These are phyloP conservation scores for Luperina testacea DNA, from an alignment of 2,888 invertebrate species.

Conservation along the genomic window DNA sequence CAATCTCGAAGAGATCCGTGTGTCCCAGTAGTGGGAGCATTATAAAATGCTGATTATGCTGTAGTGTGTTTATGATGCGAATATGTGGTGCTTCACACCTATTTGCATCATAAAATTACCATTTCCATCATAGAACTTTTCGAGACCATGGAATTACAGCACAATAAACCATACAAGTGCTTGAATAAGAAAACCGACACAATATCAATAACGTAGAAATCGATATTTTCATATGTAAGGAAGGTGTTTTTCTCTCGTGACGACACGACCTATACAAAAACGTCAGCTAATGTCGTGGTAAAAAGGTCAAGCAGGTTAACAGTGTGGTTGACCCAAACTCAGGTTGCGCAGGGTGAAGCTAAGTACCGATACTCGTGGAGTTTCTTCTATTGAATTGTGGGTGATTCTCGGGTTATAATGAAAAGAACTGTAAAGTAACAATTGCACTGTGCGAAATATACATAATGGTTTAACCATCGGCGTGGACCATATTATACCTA, in stretches of 20 bases:
- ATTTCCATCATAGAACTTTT: slow-evolving; percentile 27
- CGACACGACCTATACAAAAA: not conserved
- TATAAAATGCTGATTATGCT: too few species aligned
- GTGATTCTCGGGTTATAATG: not conserved
- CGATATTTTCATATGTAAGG: not conserved
- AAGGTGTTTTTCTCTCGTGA: not conserved
- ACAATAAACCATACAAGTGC: not conserved
- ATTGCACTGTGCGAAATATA: not conserved
- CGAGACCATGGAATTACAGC: slow-evolving; percentile 4
- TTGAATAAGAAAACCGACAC: not conserved
- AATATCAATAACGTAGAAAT: not conserved
- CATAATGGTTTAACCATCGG: not conserved
- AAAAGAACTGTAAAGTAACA: not conserved
- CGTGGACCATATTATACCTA: not conserved
- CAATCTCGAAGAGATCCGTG: not conserved
- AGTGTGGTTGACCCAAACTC: too few species aligned
- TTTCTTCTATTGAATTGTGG: not conserved
- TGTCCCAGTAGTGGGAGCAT: too few species aligned
- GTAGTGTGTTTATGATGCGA: too few species aligned
- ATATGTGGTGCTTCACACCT: not conserved
- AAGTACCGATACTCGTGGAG: not conserved
- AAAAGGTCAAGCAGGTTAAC: not conserved
- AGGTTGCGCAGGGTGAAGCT: not conserved
- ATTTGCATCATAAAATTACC: slow-evolving; percentile 14
- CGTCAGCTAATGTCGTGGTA: too few species aligned